These are phyloP conservation scores for Ladona fulva DNA, from an alignment of 1,140 invertebrate genomes.

Conservation along the genomic window DNA sequence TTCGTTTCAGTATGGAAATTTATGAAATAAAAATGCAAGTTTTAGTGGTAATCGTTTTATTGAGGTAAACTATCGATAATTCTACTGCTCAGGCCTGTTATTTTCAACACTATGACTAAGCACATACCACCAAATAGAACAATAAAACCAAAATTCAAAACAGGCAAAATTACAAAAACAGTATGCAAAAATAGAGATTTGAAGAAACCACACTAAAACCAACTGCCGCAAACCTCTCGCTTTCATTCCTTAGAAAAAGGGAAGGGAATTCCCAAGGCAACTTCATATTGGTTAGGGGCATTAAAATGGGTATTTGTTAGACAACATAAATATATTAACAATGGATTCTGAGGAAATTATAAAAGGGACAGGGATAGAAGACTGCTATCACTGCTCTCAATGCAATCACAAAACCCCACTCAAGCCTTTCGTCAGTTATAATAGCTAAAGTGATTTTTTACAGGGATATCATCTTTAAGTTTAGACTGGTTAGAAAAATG, in stretches of 20 bases:
- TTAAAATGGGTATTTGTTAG: neutral
- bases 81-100: neutral
- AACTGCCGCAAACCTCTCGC: neutral
- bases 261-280: neutral
- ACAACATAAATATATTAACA: neutral
- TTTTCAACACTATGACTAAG: neutral
- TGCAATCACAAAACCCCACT: neutral
- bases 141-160: neutral
- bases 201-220: neutral
- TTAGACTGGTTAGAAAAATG: neutral
- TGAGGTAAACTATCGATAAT: neutral
- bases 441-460: neutral
- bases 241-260: neutral
- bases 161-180: slow-evolving; percentile 7
- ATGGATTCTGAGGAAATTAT: neutral
- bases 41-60: neutral
- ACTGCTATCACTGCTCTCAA: neutral
- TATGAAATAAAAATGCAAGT: neutral
- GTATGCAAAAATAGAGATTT: slow-evolving; percentile 2
- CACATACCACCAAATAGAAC: slow-evolving; percentile 2
- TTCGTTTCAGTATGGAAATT: neutral
- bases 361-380: neutral
- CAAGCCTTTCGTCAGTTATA: neutral
- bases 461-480: neutral
- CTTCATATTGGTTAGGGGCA: neutral